phyloP scores from a whole-genome alignment of 1,140 invertebrate genomes.

The Apolygus lucorum region DNA sequence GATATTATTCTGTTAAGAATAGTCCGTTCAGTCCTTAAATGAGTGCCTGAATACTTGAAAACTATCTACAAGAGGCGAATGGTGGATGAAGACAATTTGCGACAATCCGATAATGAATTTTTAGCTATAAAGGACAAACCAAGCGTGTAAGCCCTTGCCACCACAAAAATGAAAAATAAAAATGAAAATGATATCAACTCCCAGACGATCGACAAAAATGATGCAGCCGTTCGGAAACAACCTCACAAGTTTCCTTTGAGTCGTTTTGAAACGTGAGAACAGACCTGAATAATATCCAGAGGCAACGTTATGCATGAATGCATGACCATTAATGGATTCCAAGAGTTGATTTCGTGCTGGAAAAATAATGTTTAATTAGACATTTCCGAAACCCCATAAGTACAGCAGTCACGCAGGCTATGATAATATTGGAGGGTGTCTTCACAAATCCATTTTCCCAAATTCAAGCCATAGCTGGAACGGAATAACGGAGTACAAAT shows the following conservation, averaged over 20 bases:
- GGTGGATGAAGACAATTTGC: too few relatives aligned
- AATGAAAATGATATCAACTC: neutral
- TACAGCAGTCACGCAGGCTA: too few relatives aligned
- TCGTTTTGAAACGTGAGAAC: neutral
- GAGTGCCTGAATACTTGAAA: neutral
- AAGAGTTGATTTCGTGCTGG: neutral
- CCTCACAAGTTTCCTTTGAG: neutral
- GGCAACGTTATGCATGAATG: slow-evolving; percentile 16
- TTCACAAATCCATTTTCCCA: too few relatives aligned
- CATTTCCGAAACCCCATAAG: too few relatives aligned
- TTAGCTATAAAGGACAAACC: neutral
- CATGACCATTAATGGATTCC: neutral
- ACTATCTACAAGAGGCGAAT: neutral
- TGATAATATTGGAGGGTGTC: too few relatives aligned
- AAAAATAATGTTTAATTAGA: too few relatives aligned
- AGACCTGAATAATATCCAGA: slow-evolving; percentile 12
- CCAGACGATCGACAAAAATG: neutral
- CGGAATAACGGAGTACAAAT: too few relatives aligned
- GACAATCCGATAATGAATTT: too few relatives aligned
- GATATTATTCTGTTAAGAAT: neutral
- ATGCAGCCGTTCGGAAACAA: neutral
- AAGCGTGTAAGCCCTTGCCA: slow-evolving; percentile 9
- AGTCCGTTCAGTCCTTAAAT: neutral
- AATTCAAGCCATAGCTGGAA: too few relatives aligned
- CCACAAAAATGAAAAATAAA: neutral